These are phyloP conservation scores for Zaprionus bogoriensis DNA, from an alignment of 2,888 invertebrate species.

Conservation along the genomic window DNA sequence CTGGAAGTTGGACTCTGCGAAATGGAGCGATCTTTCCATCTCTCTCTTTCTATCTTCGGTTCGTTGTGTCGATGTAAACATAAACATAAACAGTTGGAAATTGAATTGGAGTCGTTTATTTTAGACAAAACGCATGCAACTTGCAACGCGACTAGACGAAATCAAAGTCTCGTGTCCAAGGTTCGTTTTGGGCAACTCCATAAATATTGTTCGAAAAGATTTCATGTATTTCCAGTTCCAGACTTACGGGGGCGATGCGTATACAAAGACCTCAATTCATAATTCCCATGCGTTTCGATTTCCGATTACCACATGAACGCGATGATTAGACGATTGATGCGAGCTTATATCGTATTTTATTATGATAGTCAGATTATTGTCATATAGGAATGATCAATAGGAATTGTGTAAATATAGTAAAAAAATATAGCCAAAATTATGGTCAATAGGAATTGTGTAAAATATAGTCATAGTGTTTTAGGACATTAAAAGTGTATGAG, in stretches of 20 bases:
- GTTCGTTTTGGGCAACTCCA: conserved; percentile 39
- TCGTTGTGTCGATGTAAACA: conserved; percentile 53
- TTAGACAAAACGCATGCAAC: too few relatives aligned
- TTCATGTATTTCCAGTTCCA: conserved; percentile 9
- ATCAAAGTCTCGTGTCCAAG: conserved; percentile 44
- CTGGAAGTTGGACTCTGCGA: conserved; percentile 12
- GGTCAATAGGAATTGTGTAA: too few relatives aligned
- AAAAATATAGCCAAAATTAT: too few relatives aligned
- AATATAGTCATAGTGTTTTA: too few relatives aligned
- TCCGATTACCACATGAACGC: conserved; percentile 7
- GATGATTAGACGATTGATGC: conserved; percentile 13
- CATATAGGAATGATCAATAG: too few relatives aligned
- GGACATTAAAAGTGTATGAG: too few relatives aligned
- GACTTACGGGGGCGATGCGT: conserved; percentile 23
- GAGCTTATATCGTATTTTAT: too few relatives aligned
- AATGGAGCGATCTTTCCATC: conserved; percentile 18
- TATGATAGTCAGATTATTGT: too few relatives aligned
- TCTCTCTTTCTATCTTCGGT: conserved; percentile 15
- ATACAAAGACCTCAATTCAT: conserved; percentile 13
- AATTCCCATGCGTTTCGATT: conserved; percentile 17
- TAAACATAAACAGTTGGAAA: conserved; percentile 44
- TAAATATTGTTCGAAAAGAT: conserved; percentile 17
- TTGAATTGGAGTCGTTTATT: conserved; percentile 18
- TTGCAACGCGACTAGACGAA: conserved; percentile 21
- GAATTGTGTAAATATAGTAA: too few relatives aligned